Percentiles rank a stretch among this genome's conserved stretches.
phyloP scores from a whole-genome alignment of 2,113 vertebrate species.

The Calypte anna region DNA sequence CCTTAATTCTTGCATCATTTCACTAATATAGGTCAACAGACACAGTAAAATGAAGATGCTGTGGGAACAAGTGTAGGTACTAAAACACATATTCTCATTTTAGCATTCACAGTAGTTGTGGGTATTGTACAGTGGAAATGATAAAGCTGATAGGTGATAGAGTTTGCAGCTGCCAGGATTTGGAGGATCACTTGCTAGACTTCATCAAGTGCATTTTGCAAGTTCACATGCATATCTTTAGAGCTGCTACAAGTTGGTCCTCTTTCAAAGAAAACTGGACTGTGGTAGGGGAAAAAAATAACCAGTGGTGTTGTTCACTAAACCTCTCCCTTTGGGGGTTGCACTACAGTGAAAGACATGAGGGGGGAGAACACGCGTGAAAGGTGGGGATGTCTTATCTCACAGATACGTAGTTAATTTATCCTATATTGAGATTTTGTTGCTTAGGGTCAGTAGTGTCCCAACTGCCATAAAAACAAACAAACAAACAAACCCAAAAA shows the following conservation, averaged over 20 bases:
- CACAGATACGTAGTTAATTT: not conserved
- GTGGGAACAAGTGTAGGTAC: not conserved
- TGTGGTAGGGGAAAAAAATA: no score
- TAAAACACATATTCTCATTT: not conserved
- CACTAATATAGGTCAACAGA: not conserved
- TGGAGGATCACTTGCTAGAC: not conserved
- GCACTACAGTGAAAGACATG: not conserved
- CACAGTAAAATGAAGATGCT: not conserved
- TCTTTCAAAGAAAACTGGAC: not conserved
- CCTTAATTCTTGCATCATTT: conserved; percentile 10
- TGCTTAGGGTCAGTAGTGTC: not conserved
- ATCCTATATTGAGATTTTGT: not conserved
- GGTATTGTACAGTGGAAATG: not conserved
- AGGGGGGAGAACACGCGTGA: fast-evolving
- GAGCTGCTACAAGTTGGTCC: not conserved
- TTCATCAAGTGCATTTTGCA: not conserved
- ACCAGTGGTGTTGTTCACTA: fast-evolving
- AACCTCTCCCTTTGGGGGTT: not conserved
- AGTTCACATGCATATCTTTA: not conserved
- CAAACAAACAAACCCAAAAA: no score
- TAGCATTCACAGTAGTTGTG: not conserved
- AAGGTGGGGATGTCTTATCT: not conserved
- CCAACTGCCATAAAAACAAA: not conserved
- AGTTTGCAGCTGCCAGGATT: not conserved
- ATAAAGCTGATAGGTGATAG: not conserved